These are phyloP conservation scores for Sorex fumeus DNA, from an alignment of 2,113 vertebrate genomes.

Conservation along the genomic window DNA sequence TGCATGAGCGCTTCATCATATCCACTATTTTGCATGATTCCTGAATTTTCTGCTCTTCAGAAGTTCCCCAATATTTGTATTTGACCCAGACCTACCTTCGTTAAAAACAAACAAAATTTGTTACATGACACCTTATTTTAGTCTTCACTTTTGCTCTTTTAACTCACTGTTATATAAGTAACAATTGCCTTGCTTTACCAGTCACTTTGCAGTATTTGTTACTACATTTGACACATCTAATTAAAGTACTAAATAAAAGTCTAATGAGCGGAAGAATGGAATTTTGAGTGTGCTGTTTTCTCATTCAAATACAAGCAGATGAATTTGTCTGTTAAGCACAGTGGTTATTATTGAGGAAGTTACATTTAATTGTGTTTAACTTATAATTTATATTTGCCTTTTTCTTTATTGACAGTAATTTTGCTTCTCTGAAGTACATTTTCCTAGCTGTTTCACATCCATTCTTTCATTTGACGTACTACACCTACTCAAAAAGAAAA, in stretches of 20 bases:
- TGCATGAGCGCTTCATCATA: background rate
- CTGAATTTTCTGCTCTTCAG: background rate
- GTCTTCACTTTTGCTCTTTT: background rate
- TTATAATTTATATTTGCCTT: constrained; percentile 16
- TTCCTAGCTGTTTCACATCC: background rate
- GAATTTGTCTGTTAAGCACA: background rate
- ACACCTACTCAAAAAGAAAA: background rate
- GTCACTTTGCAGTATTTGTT: background rate
- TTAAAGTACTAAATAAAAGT: constrained; percentile 1
- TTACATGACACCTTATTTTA: too few species aligned
- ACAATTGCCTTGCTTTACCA: background rate
- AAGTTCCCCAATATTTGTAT: background rate
- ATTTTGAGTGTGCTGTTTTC: constrained; percentile 4
- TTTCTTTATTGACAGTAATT: background rate
- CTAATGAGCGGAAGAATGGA: background rate
- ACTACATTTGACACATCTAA: background rate
- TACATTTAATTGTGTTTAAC: background rate
- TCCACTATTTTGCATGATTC: accelerated
- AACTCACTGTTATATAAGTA: background rate
- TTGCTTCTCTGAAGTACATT: background rate
- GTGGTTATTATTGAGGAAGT: background rate
- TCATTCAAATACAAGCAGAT: constrained; percentile 2
- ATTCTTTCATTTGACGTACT: background rate
- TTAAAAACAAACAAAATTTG: too few species aligned
- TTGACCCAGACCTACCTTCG: background rate